Evolutionary conservation across 1,140 invertebrate species (phyloP).

Genomic region (Gryllus bimaculatus): DNA sequence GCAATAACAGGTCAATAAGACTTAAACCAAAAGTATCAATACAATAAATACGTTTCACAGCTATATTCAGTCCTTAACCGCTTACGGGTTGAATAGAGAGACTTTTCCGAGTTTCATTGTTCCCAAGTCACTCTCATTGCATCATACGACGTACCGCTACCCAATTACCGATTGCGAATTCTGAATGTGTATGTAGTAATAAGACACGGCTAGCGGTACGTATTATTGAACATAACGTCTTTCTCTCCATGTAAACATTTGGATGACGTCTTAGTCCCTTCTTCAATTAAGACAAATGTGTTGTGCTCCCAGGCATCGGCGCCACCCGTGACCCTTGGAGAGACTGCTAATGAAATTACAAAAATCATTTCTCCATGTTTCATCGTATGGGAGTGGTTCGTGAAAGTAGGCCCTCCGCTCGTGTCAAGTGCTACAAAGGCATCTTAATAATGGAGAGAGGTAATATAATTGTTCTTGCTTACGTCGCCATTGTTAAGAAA

Average conservation of each 20-base stretch:
- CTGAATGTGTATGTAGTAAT: neutral
- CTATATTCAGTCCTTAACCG: no score
- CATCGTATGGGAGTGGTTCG: neutral
- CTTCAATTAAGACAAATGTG: neutral
- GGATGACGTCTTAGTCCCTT: neutral
- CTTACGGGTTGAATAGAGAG: no score
- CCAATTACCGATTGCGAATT: neutral
- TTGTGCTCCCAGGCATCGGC: neutral
- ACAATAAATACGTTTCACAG: no score
- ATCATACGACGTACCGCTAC: no score
- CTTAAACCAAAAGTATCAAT: no score
- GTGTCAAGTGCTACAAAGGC: neutral
- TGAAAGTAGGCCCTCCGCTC: neutral
- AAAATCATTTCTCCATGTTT: neutral
- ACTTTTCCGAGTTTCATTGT: no score
- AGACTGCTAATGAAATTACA: neutral
- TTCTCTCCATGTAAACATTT: neutral
- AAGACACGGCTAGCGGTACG: neutral
- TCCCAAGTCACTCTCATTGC: no score
- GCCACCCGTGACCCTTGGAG: neutral
- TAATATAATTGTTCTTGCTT: neutral
- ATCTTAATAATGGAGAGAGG: neutral
- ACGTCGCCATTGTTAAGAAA: no score
- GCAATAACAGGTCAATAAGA: no score
- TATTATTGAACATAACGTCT: no score